Base-by-base conservation (phyloP, 1,140 invertebrate genomes). In the Mizuhopecten yessoensis region DNA sequence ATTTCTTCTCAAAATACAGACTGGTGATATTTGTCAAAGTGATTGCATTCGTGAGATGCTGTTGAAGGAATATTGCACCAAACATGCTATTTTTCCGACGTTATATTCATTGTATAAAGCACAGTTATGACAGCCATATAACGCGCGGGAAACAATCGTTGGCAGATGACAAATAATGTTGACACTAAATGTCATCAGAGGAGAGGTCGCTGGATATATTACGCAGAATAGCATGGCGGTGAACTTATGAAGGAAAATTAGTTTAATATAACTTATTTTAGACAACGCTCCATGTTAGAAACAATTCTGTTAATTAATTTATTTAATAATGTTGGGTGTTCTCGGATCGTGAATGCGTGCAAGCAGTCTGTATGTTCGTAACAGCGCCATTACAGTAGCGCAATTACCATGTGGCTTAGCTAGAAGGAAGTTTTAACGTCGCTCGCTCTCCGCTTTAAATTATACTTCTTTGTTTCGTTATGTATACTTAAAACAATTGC, bases 401-500 rank as follows among this genome's bases (percentile, higher is more conserved):
- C 57, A 75, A 75, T 75, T 75, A 75, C 57, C 23, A 29, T n/a
- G 57, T 17, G 57, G 17, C 57, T 75, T 75, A n/a, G 57, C 29
- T n/a, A 75, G 57, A 1, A 75, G n/a, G 57, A 75, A 75, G 57
- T 29, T n/a, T 5, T 75, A 75, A 75, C 57, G 23, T 29, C 0
- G n/a, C 57, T 29, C 23, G 23, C 57, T 29, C 23, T 17, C 17
- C n/a, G n/a, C 57, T 75, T 75, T 75, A 75, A 75, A 75, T 75
- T n/a, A 75, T 75, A 29, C 57, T 75, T n/a, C 57, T n/a, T 29
- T n/a, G 57, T 75, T 75, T n/a, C 57, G 9, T 75, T 75, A 75
- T 75, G 57, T 75, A 75, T 75, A 75, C 57, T 75, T 75, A 75
- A 75, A n/a, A 29, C 57, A n/a, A 29, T 75, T 75, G 57, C 57